phyloP scores from a whole-genome alignment of 2,113 vertebrate genomes.

The Asarcornis scutulata region DNA sequence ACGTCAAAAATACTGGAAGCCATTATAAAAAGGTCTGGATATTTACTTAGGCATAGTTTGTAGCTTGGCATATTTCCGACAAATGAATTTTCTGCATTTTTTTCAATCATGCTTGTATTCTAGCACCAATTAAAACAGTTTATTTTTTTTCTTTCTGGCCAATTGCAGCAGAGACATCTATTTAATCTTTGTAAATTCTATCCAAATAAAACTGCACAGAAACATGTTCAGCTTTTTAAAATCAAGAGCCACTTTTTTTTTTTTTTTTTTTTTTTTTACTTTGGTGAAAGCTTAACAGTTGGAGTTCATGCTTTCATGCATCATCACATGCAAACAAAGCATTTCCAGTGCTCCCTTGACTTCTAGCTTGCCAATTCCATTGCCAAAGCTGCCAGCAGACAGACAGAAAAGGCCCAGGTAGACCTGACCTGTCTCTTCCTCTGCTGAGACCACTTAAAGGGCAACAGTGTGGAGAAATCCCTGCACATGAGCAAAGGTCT shows the following conservation, averaged over 20 bases:
- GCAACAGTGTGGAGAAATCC: neutral
- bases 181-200: neutral
- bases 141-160: neutral
- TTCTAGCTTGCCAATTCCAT: neutral
- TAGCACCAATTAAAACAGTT: neutral
- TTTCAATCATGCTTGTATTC: neutral
- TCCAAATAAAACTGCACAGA: neutral
- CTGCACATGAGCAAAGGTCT: accelerated
- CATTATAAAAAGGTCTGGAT: neutral
- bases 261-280: neutral
- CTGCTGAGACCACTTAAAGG: neutral
- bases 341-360: neutral
- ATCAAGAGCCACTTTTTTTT: neutral
- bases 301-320: accelerated
- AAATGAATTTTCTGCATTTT: neutral
- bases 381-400: neutral
- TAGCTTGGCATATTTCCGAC: neutral
- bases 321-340: accelerated
- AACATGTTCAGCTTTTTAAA: neutral
- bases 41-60: neutral
- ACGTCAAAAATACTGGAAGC: too few species aligned
- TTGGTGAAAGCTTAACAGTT: neutral
- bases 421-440: neutral
- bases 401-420: neutral
- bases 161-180: neutral